These are phyloP conservation scores for Diarsia dahlii DNA, from an alignment of 2,888 invertebrate genomes.

Conservation along the genomic window DNA sequence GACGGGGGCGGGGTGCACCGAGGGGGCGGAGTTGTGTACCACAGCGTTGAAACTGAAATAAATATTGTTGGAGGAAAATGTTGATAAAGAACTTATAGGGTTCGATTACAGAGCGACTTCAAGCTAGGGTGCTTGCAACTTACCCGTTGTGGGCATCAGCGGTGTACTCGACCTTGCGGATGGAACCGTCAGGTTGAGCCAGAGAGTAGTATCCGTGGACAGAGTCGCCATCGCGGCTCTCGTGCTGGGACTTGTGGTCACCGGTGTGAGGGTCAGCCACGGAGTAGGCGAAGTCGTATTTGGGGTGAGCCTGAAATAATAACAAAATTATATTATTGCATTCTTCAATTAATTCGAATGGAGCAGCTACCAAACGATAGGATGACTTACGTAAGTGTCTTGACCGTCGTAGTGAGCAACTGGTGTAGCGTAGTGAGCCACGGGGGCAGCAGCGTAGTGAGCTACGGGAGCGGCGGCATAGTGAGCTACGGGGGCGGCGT, in stretches of 20 bases:
- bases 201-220: slow-evolving; percentile 91
- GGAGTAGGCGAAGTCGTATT: slow-evolving; percentile 88
- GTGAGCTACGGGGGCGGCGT: slow-evolving; percentile 67
- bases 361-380: neutral
- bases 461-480: slow-evolving; percentile 66
- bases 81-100: neutral
- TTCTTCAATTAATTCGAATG: neutral
- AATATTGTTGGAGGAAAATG: neutral
- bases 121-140: slow-evolving; percentile 8
- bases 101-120: neutral
- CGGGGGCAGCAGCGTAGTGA: slow-evolving; percentile 64
- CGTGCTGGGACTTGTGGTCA: slow-evolving; percentile 90
- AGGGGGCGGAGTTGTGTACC: slow-evolving; percentile 84
- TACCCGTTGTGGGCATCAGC: slow-evolving; percentile 77
- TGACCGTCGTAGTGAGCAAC: slow-evolving; percentile 71
- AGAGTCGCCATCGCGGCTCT: slow-evolving; percentile 88
- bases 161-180: slow-evolving; percentile 88
- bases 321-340: fast-evolving
- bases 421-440: slow-evolving; percentile 69
- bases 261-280: slow-evolving; percentile 90
- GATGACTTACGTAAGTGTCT: slow-evolving; percentile 63
- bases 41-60: slow-evolving; percentile 85
- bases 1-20: slow-evolving; percentile 79
- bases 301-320: slow-evolving; percentile 79
- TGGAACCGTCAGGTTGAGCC: slow-evolving; percentile 89